Evolutionary conservation across 2,888 invertebrate species (phyloP), one percentile per base, ranked within the genome.

Genomic region (Epistrophe eligans): DNA sequence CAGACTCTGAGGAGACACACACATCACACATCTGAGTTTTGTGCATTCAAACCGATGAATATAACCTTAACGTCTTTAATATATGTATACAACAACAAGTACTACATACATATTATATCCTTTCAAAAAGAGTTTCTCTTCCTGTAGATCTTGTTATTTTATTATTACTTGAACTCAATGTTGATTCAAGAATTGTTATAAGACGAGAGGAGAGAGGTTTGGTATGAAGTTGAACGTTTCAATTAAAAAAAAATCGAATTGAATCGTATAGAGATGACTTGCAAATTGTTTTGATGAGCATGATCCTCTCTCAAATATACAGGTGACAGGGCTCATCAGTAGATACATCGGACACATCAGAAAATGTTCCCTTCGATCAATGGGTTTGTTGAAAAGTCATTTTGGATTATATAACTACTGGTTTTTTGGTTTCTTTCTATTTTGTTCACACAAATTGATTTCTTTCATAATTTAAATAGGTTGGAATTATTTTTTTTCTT

Each of bases 321-420:
- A 83, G 82, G 82, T 83, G 87, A 83, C 77, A 81, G 73, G 32
- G 43, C 62, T 11, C 32, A 11, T 15, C 2, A 5, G 9, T 32
- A 32, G 0, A n/a, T 8, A 11, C 11, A 35, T 66, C 48, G 9
- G 6, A 6, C 7, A 35, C 17, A 17, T 35, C 11, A 50, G 19
- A 35, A 48, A 43, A n/a, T 45, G 2, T 24, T 28, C 11, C 7
- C 5, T 7, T 8, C 8, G 17, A 82, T 28, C 79, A 83, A 87
- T 79, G 48, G 55, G 55, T 74, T 64, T 52, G 71, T 60, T 87
- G 82, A 79, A 83, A 83, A 83, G 72, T 48, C 62, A 71, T 64
- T 57, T 79, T 45, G 70, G 70, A 83, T 79, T 87, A 77, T 71
- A 67, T 79, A 79, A 87, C 87, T 87, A 79, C 87, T 87, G 85